Conservation (phyloP, 2,888 invertebrate species). For the Drosophila crucigera region DNA sequence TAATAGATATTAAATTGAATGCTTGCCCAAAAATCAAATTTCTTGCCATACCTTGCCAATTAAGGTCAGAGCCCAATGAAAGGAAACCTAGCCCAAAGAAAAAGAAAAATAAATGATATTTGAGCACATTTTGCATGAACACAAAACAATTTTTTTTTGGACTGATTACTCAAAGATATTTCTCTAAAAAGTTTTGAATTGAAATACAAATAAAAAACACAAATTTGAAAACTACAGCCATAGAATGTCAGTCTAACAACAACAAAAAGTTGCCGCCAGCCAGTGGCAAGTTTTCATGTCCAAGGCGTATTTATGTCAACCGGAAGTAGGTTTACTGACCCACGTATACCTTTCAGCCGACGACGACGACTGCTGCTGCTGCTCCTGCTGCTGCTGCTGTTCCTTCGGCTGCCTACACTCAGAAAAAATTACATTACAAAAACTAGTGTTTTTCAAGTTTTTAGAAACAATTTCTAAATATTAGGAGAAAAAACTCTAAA, state of each 20-base stretch:
- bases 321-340: conserved; percentile 86
- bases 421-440: background rate
- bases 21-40: conserved; percentile 38
- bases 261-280: conserved; percentile 48
- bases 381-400: conserved; percentile 40
- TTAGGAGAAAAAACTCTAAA: background rate
- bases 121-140: conserved; percentile 2
- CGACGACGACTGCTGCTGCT: conserved; percentile 25
- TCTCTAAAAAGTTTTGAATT: conserved; percentile 1
- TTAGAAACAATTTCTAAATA: background rate
- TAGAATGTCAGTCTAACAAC: conserved; percentile 55
- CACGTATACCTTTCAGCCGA: conserved; percentile 81
- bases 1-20: conserved; percentile 74
- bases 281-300: conserved; percentile 85
- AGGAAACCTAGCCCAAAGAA: conserved; percentile 45
- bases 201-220: conserved; percentile 17
- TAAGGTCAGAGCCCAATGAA: conserved; percentile 57
- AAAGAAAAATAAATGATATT: background rate
- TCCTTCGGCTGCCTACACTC: background rate
- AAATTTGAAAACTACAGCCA: conserved; percentile 60
- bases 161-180: conserved; percentile 9
- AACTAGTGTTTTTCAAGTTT: background rate
- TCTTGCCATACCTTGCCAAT: conserved; percentile 40
- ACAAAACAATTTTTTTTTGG: background rate
- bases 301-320: conserved; percentile 86